phyloP scores from a whole-genome alignment of 1,140 invertebrate genomes.

The Apis cerana region DNA sequence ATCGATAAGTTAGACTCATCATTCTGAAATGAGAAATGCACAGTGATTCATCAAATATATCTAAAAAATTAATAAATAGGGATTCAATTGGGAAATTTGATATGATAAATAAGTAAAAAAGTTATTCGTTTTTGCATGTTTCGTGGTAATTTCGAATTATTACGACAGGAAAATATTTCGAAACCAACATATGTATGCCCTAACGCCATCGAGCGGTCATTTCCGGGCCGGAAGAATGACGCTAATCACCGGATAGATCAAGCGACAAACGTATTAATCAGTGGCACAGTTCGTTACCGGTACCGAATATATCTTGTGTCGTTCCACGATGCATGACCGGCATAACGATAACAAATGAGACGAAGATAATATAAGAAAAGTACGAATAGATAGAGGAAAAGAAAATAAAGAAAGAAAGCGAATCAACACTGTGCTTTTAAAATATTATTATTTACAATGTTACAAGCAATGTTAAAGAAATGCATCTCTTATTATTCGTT shows the following conservation, averaged over 20 bases:
- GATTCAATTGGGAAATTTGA: no score
- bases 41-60: no score
- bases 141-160: not conserved
- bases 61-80: no score
- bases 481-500: no score
- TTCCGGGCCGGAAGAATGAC: slow-evolving; percentile 7
- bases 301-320: slow-evolving; percentile 5
- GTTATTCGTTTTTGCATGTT: not conserved
- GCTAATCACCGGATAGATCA: slow-evolving; percentile 37
- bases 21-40: no score
- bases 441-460: no score
- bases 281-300: slow-evolving; percentile 5
- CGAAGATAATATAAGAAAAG: not conserved
- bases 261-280: slow-evolving; percentile 33
- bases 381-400: slow-evolving; percentile 3
- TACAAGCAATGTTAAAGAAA: no score
- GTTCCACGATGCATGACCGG: not conserved
- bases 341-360: not conserved
- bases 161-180: slow-evolving; percentile 1
- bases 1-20: no score
- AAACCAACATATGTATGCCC: not conserved
- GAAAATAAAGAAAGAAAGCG: not conserved
- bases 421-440: no score
- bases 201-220: not conserved
- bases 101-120: no score